Percentiles rank a stretch among this genome's conserved stretches.
These are phyloP conservation scores for Florisuga fusca DNA, from an alignment of 2,797 vertebrate species.

Conservation along the genomic window DNA sequence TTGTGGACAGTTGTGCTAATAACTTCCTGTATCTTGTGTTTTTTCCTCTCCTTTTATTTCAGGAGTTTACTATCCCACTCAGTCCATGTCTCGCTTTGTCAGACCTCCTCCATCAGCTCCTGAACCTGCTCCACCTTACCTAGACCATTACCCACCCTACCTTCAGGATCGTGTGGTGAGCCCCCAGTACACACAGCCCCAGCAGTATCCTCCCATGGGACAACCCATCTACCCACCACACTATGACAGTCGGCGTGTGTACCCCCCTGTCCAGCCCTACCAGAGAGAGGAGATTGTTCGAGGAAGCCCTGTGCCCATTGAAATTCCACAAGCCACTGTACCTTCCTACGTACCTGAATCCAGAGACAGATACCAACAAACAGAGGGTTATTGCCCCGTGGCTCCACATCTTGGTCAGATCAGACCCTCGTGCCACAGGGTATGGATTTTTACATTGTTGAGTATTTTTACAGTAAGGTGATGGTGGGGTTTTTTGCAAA, in stretches of 20 bases:
- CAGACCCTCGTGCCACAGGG: slow-evolving; percentile 88
- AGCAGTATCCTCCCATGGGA: slow-evolving; percentile 83
- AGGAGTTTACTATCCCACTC: slow-evolving; percentile 92
- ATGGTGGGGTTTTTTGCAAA: not conserved
- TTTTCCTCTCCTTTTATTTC: not conserved
- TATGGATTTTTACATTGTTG: slow-evolving; percentile 63
- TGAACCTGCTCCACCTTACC: slow-evolving; percentile 87
- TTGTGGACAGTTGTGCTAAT: not conserved
- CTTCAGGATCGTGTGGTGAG: slow-evolving; percentile 85
- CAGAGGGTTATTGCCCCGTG: slow-evolving; percentile 90
- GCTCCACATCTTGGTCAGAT: slow-evolving; percentile 87
- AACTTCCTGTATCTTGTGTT: not conserved
- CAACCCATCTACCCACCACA: slow-evolving; percentile 86
- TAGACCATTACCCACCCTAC: slow-evolving; percentile 89
- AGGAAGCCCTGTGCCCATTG: slow-evolving; percentile 90
- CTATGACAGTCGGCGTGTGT: slow-evolving; percentile 87
- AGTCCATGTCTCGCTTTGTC: slow-evolving; percentile 89
- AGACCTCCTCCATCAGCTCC: slow-evolving; percentile 84
- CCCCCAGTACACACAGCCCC: slow-evolving; percentile 83
- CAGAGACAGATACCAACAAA: slow-evolving; percentile 90
- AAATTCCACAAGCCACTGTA: slow-evolving; percentile 84
- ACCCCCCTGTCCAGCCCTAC: slow-evolving; percentile 86
- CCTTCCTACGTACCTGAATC: slow-evolving; percentile 90
- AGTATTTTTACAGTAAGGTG: not conserved
- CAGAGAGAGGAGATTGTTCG: slow-evolving; percentile 90